These are phyloP conservation scores for Eupsilia transversa DNA, from an alignment of 2,888 invertebrate genomes.

Conservation along the genomic window DNA sequence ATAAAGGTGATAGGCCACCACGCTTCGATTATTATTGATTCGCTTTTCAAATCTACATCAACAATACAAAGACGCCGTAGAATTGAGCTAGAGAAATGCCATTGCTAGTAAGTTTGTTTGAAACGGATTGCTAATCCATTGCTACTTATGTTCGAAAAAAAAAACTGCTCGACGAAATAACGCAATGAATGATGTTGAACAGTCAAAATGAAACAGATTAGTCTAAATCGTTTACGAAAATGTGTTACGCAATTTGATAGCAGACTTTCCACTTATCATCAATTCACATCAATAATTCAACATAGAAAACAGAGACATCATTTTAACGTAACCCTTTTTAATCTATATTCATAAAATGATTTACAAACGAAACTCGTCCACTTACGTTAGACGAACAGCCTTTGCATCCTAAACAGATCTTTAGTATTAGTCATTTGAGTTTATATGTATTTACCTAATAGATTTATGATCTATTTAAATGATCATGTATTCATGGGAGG, in stretches of 20 bases:
- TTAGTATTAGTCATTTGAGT: conserved; percentile 12
- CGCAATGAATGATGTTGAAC: no score
- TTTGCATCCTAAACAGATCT: conserved; percentile 35
- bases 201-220: no score
- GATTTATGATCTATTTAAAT: conserved; percentile 26
- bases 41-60: conserved; percentile 7
- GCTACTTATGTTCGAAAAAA: no score
- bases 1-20: conserved; percentile 35
- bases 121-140: no score
- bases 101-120: accelerated
- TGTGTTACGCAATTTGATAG: no score
- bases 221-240: no score
- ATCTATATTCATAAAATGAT: conserved; percentile 22
- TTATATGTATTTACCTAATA: conserved; percentile 31
- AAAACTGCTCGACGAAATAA: no score
- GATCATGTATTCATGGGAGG: conserved; percentile 42
- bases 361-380: conserved; percentile 15
- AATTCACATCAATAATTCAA: conserved; percentile 21
- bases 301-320: background rate
- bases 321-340: conserved; percentile 28
- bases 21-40: conserved; percentile 13
- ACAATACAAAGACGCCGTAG: background rate
- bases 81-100: background rate
- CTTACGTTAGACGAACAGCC: conserved; percentile 22
- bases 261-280: background rate